A percentile compares a stretch with the other conserved stretches of the same genome.
Evolutionary conservation across 2,113 vertebrate species (phyloP).

Genomic region (cattle (Bos taurus)): DNA sequence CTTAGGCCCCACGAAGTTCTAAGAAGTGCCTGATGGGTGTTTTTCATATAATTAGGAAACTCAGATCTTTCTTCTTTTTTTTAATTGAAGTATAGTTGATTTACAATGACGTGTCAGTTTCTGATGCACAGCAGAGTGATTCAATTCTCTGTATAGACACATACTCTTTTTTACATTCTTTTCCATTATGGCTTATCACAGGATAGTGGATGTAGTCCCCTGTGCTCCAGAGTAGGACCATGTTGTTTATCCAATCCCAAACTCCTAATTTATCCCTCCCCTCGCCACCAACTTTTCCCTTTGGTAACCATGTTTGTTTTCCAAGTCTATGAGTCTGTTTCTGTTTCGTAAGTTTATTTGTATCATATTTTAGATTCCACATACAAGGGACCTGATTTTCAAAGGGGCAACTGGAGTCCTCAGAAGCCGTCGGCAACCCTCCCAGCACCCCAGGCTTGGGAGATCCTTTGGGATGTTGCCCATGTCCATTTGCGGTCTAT

Average conservation of each 20-base stretch:
- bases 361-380: neutral
- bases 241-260: neutral
- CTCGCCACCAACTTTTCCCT: neutral
- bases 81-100: neutral
- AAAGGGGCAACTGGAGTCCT: neutral
- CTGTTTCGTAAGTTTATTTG: neutral
- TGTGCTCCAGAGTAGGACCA: neutral
- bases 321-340: neutral
- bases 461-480: neutral
- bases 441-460: neutral
- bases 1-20: neutral
- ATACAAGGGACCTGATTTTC: neutral
- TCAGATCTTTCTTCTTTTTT: neutral
- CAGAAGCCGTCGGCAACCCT: neutral
- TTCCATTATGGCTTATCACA: neutral
- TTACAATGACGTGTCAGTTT: neutral
- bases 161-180: neutral
- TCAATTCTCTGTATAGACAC: neutral
- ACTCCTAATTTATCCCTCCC: neutral
- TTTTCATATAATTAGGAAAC: neutral
- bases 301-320: neutral
- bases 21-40: neutral
- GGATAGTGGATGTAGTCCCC: neutral
- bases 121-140: neutral
- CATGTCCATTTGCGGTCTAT: rapidly evolving